Percentiles rank a stretch among this genome's conserved stretches.
Evolutionary conservation across 2,113 vertebrate genomes (phyloP).

Genomic region (Triplophysa siluroides): DNA sequence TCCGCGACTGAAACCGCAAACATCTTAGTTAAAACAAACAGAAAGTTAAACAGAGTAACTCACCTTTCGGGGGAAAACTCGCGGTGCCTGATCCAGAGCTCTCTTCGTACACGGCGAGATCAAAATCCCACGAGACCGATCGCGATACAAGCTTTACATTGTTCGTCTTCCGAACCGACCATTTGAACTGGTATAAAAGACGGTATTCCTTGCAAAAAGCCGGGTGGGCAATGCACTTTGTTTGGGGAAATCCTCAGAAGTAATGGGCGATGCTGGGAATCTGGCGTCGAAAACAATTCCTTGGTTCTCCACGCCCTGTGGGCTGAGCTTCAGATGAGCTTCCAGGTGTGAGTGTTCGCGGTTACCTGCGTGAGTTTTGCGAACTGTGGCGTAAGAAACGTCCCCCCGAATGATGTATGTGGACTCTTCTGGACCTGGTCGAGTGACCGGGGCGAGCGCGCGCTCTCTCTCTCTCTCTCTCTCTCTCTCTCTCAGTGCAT

Average conservation of each 20-base stretch:
- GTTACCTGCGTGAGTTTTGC: constrained; percentile 29
- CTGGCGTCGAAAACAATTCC: constrained; percentile 30
- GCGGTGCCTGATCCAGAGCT: constrained; percentile 4
- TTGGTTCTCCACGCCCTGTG: constrained; percentile 27
- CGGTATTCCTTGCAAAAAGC: constrained; percentile 13
- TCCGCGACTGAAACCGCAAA: background rate
- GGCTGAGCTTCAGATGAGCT: constrained; percentile 17
- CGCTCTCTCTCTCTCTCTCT: background rate
- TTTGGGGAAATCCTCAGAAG: constrained; percentile 19
- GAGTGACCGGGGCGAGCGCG: constrained; percentile 8
- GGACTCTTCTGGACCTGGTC: constrained; percentile 12
- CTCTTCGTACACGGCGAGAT: background rate
- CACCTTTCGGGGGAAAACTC: constrained; percentile 16
- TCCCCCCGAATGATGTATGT: background rate
- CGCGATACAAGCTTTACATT: constrained; percentile 17
- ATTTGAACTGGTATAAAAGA: too few relatives aligned
- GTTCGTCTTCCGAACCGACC: background rate
- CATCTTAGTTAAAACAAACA: constrained; percentile 10
- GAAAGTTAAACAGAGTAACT: constrained; percentile 12
- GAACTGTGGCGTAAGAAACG: background rate
- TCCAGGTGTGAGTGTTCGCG: constrained; percentile 20
- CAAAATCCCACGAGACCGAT: background rate
- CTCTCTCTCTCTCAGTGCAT: background rate
- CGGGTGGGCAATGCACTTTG: constrained; percentile 14
- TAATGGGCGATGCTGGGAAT: constrained; percentile 29